Percentiles rank a stretch among this genome's conserved stretches.
These are phyloP conservation scores for Theretra japonica DNA, from an alignment of 2,888 invertebrate species.

Conservation along the genomic window DNA sequence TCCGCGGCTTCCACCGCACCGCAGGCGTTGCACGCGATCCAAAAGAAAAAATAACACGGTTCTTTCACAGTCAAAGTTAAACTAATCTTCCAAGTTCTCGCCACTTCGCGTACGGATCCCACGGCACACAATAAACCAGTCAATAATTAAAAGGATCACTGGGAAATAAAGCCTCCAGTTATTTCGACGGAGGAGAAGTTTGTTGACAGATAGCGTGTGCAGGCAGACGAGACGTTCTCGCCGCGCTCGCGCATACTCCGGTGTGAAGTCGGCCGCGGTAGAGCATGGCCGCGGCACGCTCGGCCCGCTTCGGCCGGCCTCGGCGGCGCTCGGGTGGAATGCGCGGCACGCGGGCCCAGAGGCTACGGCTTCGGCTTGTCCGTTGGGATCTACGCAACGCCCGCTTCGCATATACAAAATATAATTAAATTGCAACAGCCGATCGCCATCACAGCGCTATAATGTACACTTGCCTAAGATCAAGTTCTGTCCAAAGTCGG, in stretches of 20 bases:
- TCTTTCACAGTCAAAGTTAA: conserved; percentile 73
- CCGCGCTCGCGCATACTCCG: conserved; percentile 82
- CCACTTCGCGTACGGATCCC: conserved; percentile 51
- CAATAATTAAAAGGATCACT: conserved; percentile 72
- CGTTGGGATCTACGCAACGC: conserved; percentile 70
- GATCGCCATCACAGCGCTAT: conserved; percentile 75
- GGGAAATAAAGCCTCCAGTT: conserved; percentile 65
- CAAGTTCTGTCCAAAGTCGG: conserved; percentile 83
- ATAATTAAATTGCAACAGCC: conserved; percentile 83
- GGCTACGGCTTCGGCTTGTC: conserved; percentile 60
- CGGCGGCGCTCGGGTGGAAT: conserved; percentile 73
- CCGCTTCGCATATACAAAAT: conserved; percentile 76
- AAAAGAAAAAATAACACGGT: conserved; percentile 82
- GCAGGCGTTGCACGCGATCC: conserved; percentile 80
- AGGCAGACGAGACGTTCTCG: conserved; percentile 78
- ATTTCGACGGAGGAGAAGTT: conserved; percentile 70
- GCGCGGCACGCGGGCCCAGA: conserved; percentile 70
- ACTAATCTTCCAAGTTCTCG: conserved; percentile 63
- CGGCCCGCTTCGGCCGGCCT: conserved; percentile 65
- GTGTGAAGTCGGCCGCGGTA: conserved; percentile 82
- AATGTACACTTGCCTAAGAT: conserved; percentile 81
- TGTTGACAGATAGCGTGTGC: conserved; percentile 80
- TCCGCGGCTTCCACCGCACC: conserved; percentile 69
- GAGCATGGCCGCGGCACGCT: conserved; percentile 44
- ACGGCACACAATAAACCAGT: conserved; percentile 73